A percentile compares a stretch with the other conserved stretches of the same genome.
phyloP scores from a whole-genome alignment of 1,140 invertebrate genomes.

The Drosophila yakuba region DNA sequence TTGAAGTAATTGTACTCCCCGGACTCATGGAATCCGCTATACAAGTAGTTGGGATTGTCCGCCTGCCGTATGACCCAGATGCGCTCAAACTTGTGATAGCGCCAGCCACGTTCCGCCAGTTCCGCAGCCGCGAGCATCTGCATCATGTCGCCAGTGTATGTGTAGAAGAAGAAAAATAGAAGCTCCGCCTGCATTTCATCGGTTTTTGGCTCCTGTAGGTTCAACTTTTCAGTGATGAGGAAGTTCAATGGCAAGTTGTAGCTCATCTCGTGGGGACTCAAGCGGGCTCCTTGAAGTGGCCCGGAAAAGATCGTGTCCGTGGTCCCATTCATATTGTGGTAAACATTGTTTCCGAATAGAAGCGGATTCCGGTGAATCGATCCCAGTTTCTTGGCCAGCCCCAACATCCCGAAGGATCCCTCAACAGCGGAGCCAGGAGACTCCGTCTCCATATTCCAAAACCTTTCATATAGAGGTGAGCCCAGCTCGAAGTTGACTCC shows the following conservation, averaged over 20 bases:
- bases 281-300: neutral
- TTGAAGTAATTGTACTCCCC: slow-evolving; percentile 75
- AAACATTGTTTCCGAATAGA: slow-evolving; percentile 34
- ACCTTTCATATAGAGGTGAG: neutral
- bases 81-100: slow-evolving; percentile 50
- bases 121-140: slow-evolving; percentile 67
- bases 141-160: slow-evolving; percentile 64
- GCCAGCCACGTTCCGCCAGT: slow-evolving; percentile 63
- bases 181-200: slow-evolving; percentile 61
- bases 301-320: neutral
- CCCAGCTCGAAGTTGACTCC: slow-evolving; percentile 44
- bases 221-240: neutral
- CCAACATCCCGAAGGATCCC: slow-evolving; percentile 49
- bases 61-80: slow-evolving; percentile 54
- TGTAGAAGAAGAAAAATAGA: slow-evolving; percentile 66
- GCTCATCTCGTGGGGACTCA: slow-evolving; percentile 3
- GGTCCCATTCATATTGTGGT: neutral
- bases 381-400: slow-evolving; percentile 37
- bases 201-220: slow-evolving; percentile 49
- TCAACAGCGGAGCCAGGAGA: neutral
- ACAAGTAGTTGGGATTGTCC: slow-evolving; percentile 63
- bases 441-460: neutral
- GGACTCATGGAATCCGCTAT: slow-evolving; percentile 33
- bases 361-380: slow-evolving; percentile 16
- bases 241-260: slow-evolving; percentile 31